Evolutionary conservation across 2,888 invertebrate genomes (phyloP).

Genomic region (Eupithecia tripunctaria): DNA sequence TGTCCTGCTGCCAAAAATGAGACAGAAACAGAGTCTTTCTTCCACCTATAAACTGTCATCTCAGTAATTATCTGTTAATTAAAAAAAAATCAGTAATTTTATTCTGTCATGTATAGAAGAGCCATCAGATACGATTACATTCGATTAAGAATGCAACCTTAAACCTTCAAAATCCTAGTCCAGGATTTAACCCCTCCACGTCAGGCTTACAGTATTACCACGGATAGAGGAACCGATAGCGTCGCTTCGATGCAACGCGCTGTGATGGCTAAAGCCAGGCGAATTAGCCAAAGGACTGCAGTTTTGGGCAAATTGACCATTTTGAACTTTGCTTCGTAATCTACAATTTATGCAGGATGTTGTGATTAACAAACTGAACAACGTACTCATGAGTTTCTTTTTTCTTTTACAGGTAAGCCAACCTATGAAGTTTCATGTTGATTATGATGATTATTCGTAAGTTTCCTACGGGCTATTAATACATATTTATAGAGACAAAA

Average conservation of each 20-base stretch:
- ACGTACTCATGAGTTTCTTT: neutral
- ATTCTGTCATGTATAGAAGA: no score
- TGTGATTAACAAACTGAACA: neutral
- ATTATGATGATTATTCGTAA: no score
- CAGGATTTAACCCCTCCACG: neutral
- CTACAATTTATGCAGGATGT: no score
- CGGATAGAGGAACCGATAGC: slow-evolving; percentile 9
- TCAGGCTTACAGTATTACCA: slow-evolving; percentile 2
- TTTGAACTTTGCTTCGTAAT: neutral
- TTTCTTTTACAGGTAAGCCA: neutral
- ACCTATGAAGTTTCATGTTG: neutral
- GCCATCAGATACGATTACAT: no score
- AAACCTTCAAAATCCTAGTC: neutral
- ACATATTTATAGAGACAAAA: no score
- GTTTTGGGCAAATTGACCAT: neutral
- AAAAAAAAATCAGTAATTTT: no score
- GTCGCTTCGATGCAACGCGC: neutral
- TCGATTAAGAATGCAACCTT: no score
- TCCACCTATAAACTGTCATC: no score
- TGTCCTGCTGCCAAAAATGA: no score
- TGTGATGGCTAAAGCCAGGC: slow-evolving; percentile 11
- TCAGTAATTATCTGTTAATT: no score
- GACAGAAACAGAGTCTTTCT: no score
- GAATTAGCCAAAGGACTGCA: neutral
- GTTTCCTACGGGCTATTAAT: neutral